Evolutionary conservation across 2,888 invertebrate genomes (phyloP).

Genomic region (Orchesella flavescens): DNA sequence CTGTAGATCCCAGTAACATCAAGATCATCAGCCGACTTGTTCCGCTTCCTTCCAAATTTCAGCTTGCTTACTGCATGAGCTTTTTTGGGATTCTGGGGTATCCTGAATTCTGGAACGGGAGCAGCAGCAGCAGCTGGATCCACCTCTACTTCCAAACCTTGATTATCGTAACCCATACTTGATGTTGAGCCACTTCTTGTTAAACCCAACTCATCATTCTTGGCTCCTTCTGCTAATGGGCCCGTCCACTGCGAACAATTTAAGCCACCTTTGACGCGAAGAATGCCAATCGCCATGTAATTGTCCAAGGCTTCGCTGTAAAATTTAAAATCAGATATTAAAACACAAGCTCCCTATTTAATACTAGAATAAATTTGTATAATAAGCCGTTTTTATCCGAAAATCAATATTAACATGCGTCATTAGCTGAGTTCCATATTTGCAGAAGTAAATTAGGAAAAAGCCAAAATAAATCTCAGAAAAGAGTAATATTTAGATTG

Average conservation of each 20-base stretch:
- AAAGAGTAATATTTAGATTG: no score
- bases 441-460: neutral
- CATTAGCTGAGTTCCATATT: no score
- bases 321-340: slow-evolving; percentile 44
- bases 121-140: slow-evolving; percentile 35
- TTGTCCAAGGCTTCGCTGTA: slow-evolving; percentile 78
- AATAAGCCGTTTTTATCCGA: no score
- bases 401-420: no score
- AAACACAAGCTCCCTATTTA: no score
- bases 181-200: neutral
- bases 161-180: slow-evolving; percentile 50
- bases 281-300: slow-evolving; percentile 77
- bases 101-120: slow-evolving; percentile 25
- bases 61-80: slow-evolving; percentile 22
- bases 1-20: slow-evolving; percentile 57
- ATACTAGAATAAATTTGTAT: no score
- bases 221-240: neutral
- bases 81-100: slow-evolving; percentile 29
- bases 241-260: slow-evolving; percentile 74
- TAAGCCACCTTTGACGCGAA: slow-evolving; percentile 77
- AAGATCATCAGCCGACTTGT: slow-evolving; percentile 63
- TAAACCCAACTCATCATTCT: neutral
- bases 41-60: slow-evolving; percentile 59
- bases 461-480: neutral
- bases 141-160: slow-evolving; percentile 54